Base-by-base conservation (phyloP, 2,888 invertebrate genomes). In the Mythimna ferrago region DNA sequence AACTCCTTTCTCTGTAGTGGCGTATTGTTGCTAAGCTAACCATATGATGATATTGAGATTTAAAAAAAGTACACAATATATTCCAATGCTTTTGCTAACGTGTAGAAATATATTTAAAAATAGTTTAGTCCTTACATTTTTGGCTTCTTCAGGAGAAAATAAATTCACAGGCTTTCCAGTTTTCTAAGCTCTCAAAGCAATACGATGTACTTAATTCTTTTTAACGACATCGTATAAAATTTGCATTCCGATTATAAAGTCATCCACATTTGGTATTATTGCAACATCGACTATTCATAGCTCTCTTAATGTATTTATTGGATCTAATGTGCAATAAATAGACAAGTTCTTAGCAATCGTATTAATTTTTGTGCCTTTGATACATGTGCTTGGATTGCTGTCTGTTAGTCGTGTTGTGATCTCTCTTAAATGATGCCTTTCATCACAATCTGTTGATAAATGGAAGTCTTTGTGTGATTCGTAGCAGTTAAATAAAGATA, bases 301-400 rank as follows among this genome's bases (percentile, higher is more conserved):
- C 53, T 81, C n/a, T 61, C 26, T 19, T 75, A 44, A 44, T 58
- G 14, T 56, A 41, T 54, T 64, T 32, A 66, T 48, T 54, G 53
- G 14, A 16, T 57, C 11, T 21, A 44, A 61, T 61, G 56, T 73
- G 60, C 60, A 73, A 73, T 68, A 60, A 68, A 65, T n/a, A 32
- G 32, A 51, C 19, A 51, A 60, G 26, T 41, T 64, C 71, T 64
- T 19, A 53, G 16, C 66, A 60, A 63, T 63, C 70, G 60, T 64
- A 54, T 81, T 60, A 64, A 66, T 75, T 69, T 53, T 65, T 54
- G 63, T 70, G 14, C 58, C 10, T 56, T 53, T 67, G 63, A 79
- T 76, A 48, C 11, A 71, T 54, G 60, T 54, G 35, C 56, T 80
- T 6, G 51, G 58, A 67, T 69, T 66, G 44, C 38, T 53, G 53